Base-by-base conservation (phyloP, 2,113 vertebrate genomes). In the Clupea harengus region DNA sequence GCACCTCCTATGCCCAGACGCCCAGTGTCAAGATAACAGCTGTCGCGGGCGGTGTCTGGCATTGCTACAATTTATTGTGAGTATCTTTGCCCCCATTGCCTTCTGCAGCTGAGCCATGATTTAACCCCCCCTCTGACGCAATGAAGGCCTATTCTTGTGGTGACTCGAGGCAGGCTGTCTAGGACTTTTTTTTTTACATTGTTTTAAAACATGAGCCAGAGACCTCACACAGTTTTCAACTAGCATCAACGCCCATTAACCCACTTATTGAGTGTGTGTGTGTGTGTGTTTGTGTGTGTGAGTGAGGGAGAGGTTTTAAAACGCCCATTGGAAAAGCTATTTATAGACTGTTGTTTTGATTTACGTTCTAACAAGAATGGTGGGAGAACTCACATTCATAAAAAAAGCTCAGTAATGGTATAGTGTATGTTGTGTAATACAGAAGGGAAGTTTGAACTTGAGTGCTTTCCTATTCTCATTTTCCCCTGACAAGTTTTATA, bases 271-370 rank as follows among this genome's bases (percentile, higher is more conserved):
- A 18, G 18, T 83, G 86, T 84, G 84, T 67, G 10, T 28, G 11
- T 75, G 17, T 52, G 15, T 50, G 39, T 45, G 32, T 81, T 20
- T 81, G 49, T 46, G 67, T 78, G 11, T 20, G 45, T 50, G 75
- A 44, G 28, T 22, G 81, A n/a, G 39, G 15, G 28, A 25, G 60
- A 6, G 67, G 67, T 9, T 67, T 22, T 10, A 83, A 45, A 11
- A 44, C 2, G 1, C 18, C 32, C 22, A 15, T 57, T 50, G 32
- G 52, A 13, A 72, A 78, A 5, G 57, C 87, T 91, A 91, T 90
- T 90, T 92, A 92, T 92, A 94, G 87, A 85, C 90, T 88, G 90
- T 84, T 13, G 1, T 39, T 78, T 78, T 39, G 28, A 78, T 78
- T 78, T 32, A 17, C 39, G 28, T 32, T 17, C 28, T 39, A 78